These are phyloP conservation scores for Paelopatides confundens DNA, from an alignment of 53 echinoderm and acorn worm genomes.

Conservation along the genomic window DNA sequence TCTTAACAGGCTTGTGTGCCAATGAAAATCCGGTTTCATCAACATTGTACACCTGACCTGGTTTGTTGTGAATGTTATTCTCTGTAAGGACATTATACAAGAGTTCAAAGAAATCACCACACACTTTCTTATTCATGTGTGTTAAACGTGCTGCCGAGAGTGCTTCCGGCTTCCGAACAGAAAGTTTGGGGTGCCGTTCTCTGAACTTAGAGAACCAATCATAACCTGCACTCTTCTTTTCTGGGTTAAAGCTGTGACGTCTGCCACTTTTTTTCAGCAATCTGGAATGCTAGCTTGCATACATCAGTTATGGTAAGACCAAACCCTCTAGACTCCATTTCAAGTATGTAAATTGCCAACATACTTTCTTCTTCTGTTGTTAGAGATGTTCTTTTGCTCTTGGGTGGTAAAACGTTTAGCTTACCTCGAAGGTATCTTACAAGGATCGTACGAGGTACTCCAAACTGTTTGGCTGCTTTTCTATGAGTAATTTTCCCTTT, in stretches of 20 bases:
- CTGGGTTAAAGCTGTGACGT: neutral
- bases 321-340: slow-evolving; percentile 17
- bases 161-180: slow-evolving; percentile 57
- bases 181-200: neutral
- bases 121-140: neutral
- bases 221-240: neutral
- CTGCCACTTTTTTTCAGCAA: slow-evolving; percentile 4
- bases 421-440: no score
- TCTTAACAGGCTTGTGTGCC: neutral
- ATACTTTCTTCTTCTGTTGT: neutral
- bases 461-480: slow-evolving; percentile 17
- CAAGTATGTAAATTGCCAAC: slow-evolving; percentile 4
- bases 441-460: neutral
- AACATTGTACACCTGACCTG: slow-evolving; percentile 35
- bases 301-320: slow-evolving; percentile 1
- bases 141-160: neutral
- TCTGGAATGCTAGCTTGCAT: slow-evolving; percentile 8
- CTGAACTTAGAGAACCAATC: neutral
- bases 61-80: neutral
- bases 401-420: neutral
- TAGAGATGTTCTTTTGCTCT: neutral
- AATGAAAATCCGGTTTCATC: slow-evolving; percentile 42
- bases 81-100: neutral
- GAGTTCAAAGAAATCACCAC: neutral
- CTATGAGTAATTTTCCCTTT: neutral